Evolutionary conservation across 2,888 invertebrate species (phyloP).

Genomic region (Leucoma salicis): DNA sequence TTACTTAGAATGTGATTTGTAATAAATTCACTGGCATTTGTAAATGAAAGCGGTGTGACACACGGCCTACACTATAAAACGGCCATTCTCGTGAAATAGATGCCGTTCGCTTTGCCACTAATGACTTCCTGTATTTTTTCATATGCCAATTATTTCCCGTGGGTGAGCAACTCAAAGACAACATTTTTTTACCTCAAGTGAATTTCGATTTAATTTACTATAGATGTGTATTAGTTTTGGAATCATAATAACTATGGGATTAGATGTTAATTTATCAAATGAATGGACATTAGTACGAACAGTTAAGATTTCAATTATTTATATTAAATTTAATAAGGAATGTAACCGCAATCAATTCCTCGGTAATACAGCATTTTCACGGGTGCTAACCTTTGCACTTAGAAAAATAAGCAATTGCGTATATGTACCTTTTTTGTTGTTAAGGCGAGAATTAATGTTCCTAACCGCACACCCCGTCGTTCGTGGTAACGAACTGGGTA

Average conservation of each 20-base stretch:
- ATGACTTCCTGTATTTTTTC: slow-evolving; percentile 80
- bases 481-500: no score
- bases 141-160: slow-evolving; percentile 74
- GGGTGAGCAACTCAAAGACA: slow-evolving; percentile 65
- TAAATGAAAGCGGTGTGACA: slow-evolving; percentile 53
- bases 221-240: slow-evolving; percentile 9
- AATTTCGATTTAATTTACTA: slow-evolving; percentile 47
- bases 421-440: no score
- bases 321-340: background rate
- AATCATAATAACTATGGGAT: slow-evolving; percentile 13
- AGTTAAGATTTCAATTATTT: background rate
- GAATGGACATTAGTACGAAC: background rate
- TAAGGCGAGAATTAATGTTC: no score
- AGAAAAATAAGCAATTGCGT: no score
- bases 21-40: no score
- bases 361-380: no score
- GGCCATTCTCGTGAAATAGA: slow-evolving; percentile 67
- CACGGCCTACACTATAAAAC: slow-evolving; percentile 34
- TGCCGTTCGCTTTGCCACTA: slow-evolving; percentile 71
- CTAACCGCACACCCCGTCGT: no score
- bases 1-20: no score
- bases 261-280: slow-evolving; percentile 5
- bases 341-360: background rate
- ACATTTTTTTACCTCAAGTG: slow-evolving; percentile 42
- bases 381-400: no score